A percentile compares a stretch with the other conserved stretches of the same genome.
phyloP scores from a whole-genome alignment of 2,888 invertebrate genomes.

The Drosophila eohydei region DNA sequence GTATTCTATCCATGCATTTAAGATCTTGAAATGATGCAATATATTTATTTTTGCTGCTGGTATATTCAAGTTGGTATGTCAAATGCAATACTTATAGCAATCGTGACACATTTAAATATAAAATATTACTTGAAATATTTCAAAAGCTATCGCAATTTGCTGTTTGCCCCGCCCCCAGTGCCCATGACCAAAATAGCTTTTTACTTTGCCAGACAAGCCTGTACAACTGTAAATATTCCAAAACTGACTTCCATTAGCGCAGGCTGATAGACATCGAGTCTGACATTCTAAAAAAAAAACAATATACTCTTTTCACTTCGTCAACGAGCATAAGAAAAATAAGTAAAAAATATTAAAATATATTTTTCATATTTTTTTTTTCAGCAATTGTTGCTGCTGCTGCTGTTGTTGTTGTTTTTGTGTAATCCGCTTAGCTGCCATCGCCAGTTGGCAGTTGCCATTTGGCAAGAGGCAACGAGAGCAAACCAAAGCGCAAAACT shows the following conservation, averaged over 20 bases:
- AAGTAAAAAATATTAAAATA: slow-evolving; percentile 18
- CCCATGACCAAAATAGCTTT: background rate
- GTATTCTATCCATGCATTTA: too few species aligned
- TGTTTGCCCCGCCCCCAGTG: background rate
- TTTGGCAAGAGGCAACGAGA: slow-evolving; percentile 51
- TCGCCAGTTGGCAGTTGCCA: slow-evolving; percentile 54
- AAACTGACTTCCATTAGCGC: background rate
- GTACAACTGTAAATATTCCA: background rate
- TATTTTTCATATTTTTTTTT: slow-evolving; percentile 3
- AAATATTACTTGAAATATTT: too few species aligned
- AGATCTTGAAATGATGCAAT: too few species aligned
- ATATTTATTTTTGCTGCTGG: too few species aligned
- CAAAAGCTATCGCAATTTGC: background rate
- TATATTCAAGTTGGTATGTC: too few species aligned
- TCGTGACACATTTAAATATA: too few species aligned
- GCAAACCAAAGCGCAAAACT: slow-evolving; percentile 67
- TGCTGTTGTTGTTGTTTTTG: slow-evolving; percentile 19
- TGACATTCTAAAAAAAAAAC: background rate
- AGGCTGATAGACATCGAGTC: background rate
- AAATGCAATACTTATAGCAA: too few species aligned
- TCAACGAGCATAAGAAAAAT: slow-evolving; percentile 26
- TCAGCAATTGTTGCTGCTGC: slow-evolving; percentile 3
- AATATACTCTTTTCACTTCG: slow-evolving; percentile 3
- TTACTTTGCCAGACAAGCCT: background rate
- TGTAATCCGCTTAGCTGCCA: slow-evolving; percentile 77